Percentiles rank a stretch among this genome's conserved stretches.
Conservation (phyloP, 2,888 invertebrate genomes). For the Piscicola geometra region DNA sequence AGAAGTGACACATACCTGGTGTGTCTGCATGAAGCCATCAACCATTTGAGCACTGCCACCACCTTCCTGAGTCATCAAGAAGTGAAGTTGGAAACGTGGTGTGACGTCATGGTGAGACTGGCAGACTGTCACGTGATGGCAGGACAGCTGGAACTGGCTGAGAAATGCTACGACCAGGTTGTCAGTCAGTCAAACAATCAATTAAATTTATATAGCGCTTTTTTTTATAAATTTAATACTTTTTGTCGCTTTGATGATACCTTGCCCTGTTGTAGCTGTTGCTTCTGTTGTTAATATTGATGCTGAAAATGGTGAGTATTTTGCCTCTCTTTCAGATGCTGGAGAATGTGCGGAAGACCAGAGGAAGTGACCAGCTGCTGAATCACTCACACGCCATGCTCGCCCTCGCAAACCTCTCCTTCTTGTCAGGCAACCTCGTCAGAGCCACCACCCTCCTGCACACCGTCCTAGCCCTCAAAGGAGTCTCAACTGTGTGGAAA, state of each 20-base stretch:
- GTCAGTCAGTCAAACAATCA: no score
- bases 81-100: neutral
- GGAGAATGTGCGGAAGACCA: slow-evolving; percentile 9
- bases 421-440: slow-evolving; percentile 15
- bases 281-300: no score
- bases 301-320: no score
- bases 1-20: slow-evolving; percentile 1
- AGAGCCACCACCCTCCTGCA: slow-evolving; percentile 22
- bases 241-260: no score
- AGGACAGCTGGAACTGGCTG: slow-evolving; percentile 21
- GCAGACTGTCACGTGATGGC: slow-evolving; percentile 30
- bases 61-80: neutral
- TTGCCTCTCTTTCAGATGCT: neutral
- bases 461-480: slow-evolving; percentile 11
- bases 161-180: slow-evolving; percentile 23
- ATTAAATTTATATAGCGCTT: no score
- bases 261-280: no score
- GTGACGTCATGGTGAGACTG: slow-evolving; percentile 18
- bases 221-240: no score
- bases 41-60: slow-evolving; percentile 15
- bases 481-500: neutral
- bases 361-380: slow-evolving; percentile 12
- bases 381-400: slow-evolving; percentile 22
- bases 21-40: slow-evolving; percentile 23
- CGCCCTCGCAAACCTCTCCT: slow-evolving; percentile 20